Conservation (phyloP, 2,888 invertebrate genomes). For the Epistrophella euchroma region DNA sequence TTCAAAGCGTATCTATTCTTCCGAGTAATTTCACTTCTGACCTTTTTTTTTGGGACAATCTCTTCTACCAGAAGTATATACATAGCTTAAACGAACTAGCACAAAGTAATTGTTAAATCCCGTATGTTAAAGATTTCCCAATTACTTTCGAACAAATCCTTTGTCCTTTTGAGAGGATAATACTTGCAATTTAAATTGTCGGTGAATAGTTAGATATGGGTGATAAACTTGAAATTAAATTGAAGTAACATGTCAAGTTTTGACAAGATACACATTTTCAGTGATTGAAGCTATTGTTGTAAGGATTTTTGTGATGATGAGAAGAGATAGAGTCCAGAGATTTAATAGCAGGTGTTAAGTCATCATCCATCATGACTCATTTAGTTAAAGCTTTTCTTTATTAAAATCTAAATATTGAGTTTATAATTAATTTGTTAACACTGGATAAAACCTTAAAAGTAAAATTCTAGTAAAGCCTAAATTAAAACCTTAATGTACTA, state of each 20-base stretch:
- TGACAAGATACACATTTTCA: not conserved
- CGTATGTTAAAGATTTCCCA: conserved; percentile 20
- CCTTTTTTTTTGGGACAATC: conserved; percentile 29
- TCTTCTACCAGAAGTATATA: not conserved
- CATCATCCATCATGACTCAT: no score
- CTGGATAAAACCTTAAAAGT: no score
- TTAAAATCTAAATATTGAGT: no score
- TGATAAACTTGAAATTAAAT: conserved; percentile 1
- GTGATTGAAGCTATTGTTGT: not conserved
- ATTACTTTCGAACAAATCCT: conserved; percentile 39
- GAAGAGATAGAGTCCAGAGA: no score
- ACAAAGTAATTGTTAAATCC: conserved; percentile 34
- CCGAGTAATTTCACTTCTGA: conserved; percentile 61
- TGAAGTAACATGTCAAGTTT: conserved; percentile 2
- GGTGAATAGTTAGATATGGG: not conserved
- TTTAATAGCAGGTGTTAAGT: no score
- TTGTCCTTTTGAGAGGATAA: conserved; percentile 26
- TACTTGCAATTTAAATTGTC: conserved; percentile 23
- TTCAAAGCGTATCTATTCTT: conserved; percentile 40
- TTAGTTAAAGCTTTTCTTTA: no score
- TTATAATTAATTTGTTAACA: no score
- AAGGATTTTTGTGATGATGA: not conserved
- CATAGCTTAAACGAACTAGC: not conserved
- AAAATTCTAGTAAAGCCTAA: no score
- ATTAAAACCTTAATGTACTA: no score